Evolutionary conservation across 2,888 invertebrate genomes (phyloP), one percentile per base, ranked within the genome.

Genomic region (Pachydiplax longipennis): DNA sequence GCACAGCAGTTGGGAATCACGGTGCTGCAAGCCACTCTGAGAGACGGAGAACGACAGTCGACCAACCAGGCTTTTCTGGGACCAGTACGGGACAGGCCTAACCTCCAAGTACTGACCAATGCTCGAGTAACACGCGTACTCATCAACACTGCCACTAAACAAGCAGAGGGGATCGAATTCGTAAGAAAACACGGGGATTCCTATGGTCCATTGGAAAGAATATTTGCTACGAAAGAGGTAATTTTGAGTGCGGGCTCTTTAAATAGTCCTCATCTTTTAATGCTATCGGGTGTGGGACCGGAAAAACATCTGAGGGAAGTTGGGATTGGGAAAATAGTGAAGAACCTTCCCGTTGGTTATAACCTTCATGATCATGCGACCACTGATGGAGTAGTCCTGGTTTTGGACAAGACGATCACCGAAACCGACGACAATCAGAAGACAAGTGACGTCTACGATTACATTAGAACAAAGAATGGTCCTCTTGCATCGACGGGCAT

Each of bases 291-390:
- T 3, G 94, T 97, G 44, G 97, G 96, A 8, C 96, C 96, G 0
- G 94, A 94, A 91, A 93, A 94, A 53, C 95, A 96, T 91, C 93
- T 96, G 31, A 92, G 94, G 91, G 93, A 93, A 91, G 93, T 95
- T 12, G 94, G 94, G 90, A 94, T 95, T 90, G 94, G 94, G 10
- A 37, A 61, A 31, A 95, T 96, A 0, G 93, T 97, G 6, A 94
- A 95, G 81, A 95, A 97, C 93, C 94, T 97, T 90, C 95, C 95
- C 83, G 97, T 97, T 0, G 97, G 97, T 0, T 94, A 95, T 92
- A 97, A 97, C 93, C 94, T 97, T 1, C 97, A 97, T 93, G 96
- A 97, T 92, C 97, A 97, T 92, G 95, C 97, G 0, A 97, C 97
- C 0, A 95, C 95, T 12, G 95, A 95, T 92, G 95, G 95, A 2